A percentile compares a stretch with the other conserved stretches of the same genome.
Evolutionary conservation across 2,888 invertebrate species (phyloP).

Genomic region (Amphiduros pacificus): DNA sequence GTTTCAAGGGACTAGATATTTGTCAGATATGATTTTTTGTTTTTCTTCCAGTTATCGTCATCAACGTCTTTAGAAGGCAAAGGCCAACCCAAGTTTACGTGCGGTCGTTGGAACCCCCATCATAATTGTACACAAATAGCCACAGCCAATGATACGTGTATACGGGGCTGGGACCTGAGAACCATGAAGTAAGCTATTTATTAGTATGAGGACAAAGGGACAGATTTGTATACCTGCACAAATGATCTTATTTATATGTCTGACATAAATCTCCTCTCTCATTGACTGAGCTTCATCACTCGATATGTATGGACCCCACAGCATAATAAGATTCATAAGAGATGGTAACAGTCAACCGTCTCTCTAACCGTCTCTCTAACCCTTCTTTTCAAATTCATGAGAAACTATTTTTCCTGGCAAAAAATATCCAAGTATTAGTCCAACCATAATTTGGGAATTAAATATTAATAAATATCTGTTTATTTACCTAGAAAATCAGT

Average conservation of each 20-base stretch:
- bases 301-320: neutral
- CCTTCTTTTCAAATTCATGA: too few species aligned
- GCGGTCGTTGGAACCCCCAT: conserved; percentile 94
- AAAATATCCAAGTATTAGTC: too few species aligned
- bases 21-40: neutral
- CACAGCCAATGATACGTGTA: conserved; percentile 80
- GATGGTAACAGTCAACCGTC: too few species aligned
- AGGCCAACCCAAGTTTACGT: conserved; percentile 77
- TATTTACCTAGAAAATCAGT: too few species aligned
- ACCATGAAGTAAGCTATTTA: conserved; percentile 64
- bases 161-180: conserved; percentile 86
- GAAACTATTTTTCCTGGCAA: too few species aligned
- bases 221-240: too few species aligned
- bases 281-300: neutral
- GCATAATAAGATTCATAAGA: neutral
- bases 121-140: conserved; percentile 84
- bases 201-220: too few species aligned
- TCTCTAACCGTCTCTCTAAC: too few species aligned
- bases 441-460: too few species aligned
- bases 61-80: conserved; percentile 66
- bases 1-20: too few species aligned
- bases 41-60: conserved; percentile 38
- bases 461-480: too few species aligned
- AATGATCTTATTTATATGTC: neutral
- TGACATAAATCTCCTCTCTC: neutral